Evolutionary conservation across 1,140 invertebrate genomes (phyloP).

Genomic region (Teleogryllus occipitalis): DNA sequence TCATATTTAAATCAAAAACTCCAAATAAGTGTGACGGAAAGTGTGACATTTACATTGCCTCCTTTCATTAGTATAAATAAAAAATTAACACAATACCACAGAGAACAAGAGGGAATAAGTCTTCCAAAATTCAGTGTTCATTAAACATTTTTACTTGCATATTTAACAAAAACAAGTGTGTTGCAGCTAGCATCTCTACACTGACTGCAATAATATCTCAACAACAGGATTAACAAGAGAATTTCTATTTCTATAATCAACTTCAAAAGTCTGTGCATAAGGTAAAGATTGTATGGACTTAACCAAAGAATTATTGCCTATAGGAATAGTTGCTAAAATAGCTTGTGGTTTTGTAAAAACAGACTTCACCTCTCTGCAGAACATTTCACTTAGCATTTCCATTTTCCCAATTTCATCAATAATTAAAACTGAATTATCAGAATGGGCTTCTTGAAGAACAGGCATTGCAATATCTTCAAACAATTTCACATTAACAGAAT

Average conservation of each 20-base stretch:
- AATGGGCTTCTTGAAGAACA: constrained; percentile 22
- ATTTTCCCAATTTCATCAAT: constrained; percentile 46
- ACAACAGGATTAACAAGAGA: not conserved
- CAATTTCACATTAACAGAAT: constrained; percentile 36
- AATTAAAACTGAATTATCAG: constrained; percentile 26
- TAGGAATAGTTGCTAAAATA: constrained; percentile 38
- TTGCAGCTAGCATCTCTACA: not conserved
- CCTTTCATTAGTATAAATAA: too few relatives aligned
- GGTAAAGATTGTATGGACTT: constrained; percentile 24
- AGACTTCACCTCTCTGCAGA: constrained; percentile 32
- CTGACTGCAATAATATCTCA: not conserved
- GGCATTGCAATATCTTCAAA: constrained; percentile 40
- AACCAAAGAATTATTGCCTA: constrained; percentile 34
- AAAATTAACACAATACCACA: too few relatives aligned
- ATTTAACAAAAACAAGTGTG: too few relatives aligned
- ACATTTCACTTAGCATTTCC: constrained; percentile 40
- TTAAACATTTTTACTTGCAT: too few relatives aligned
- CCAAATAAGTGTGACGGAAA: too few relatives aligned
- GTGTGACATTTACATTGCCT: too few relatives aligned
- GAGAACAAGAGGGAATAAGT: too few relatives aligned
- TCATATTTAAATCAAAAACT: too few relatives aligned
- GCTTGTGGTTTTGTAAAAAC: constrained; percentile 26
- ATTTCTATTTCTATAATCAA: not conserved
- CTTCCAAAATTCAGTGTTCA: too few relatives aligned
- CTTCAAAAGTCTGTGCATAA: not conserved